Evolutionary conservation across 2,888 invertebrate species (phyloP), one percentile per base, ranked within the genome.

Genomic region (Drosophila sordidula): DNA sequence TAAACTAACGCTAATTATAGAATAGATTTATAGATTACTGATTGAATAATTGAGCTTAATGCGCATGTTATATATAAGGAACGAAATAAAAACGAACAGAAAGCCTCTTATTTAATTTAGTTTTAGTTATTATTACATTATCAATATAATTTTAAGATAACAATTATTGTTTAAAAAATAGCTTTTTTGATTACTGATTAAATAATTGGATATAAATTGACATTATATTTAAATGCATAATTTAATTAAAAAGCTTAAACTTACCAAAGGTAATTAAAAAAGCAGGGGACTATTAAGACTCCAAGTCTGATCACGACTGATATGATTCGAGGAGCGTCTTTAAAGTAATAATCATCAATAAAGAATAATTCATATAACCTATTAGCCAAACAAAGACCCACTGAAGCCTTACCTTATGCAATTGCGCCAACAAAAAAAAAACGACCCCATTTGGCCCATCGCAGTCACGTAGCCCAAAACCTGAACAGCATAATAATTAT

Each of bases 401-500:
- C 9, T 29, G 29, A 29, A 22, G 34, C 34, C 16, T 8, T 22
- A 16, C 14, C 22, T 26, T 16, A 2, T 25, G 11, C 6, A 36
- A 44, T 44, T 18, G 0, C 16, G 5, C 2, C 6, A 0, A 18
- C 38, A 0, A 34, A 25, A 16, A 38, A 38, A n/a, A 51, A 55
- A 25, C 46, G 25, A 54, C 18, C 36, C 45, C 34, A 54, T 62
- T 52, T 18, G n/a, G 18, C n/a, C 18, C 16, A 18, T 14, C 26
- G 3, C 38, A 42, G 52, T 45, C 55, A 69, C 58, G 58, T 62
- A 49, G n/a, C 25, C 44, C n/a, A 25, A 68, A 69, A 51, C 81
- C 75, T 72, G 82, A 52, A 47, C 44, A 59, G 82, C 78, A 82
- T 87, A 70, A 73, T 80, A 85, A 83, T 83, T 87, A 83, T 82